Percentiles rank a stretch among this genome's conserved stretches.
phyloP scores from a whole-genome alignment of 2,797 vertebrate species.

The Neopelma chrysocephalum region DNA sequence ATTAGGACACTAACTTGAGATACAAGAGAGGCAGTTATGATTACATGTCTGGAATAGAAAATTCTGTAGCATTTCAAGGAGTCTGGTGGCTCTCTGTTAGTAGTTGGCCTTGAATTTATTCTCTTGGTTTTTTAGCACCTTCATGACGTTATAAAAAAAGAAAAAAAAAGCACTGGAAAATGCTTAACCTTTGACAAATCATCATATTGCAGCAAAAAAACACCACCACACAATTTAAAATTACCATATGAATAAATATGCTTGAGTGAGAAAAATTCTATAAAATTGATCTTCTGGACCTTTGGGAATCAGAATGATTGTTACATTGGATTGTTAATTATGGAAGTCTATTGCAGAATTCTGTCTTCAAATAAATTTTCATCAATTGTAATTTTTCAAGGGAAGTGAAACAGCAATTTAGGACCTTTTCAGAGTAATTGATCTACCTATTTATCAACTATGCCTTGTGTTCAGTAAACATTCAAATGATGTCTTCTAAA shows the following conservation, averaged over 20 bases:
- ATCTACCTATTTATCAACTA: background rate
- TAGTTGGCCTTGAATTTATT: background rate
- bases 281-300: background rate
- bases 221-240: background rate
- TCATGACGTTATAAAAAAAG: background rate
- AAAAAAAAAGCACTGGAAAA: background rate
- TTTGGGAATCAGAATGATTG: background rate
- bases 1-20: background rate
- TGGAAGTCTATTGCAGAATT: background rate
- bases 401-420: background rate
- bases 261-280: background rate
- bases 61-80: background rate
- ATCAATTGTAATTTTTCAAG: background rate
- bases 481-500: background rate
- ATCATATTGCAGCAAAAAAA: background rate
- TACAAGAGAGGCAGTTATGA: background rate
- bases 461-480: background rate
- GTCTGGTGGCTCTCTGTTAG: background rate
- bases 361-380: background rate
- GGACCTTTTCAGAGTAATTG: background rate
- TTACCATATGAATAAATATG: background rate
- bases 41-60: background rate
- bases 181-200: background rate
- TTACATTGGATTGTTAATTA: slow-evolving; percentile 47
- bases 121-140: background rate